phyloP scores from a whole-genome alignment of 2,888 invertebrate genomes.

The Chironomus riparius region DNA sequence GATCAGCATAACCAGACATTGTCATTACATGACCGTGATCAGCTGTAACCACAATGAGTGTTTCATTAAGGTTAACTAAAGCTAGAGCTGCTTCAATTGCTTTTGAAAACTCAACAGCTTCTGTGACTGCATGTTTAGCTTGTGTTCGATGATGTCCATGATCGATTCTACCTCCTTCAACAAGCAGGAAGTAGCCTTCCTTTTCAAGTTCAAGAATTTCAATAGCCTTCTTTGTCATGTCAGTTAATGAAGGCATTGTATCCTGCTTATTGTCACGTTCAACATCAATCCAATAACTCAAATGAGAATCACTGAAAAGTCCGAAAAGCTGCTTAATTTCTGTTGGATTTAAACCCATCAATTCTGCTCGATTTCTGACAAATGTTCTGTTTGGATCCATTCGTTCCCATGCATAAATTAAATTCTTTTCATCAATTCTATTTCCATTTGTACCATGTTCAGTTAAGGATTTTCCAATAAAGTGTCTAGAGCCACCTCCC shows the following conservation, averaged over 20 bases:
- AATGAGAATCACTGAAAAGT: conserved; percentile 43
- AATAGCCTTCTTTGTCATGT: conserved; percentile 67
- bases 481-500: conserved; percentile 38
- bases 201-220: conserved; percentile 52
- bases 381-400: conserved; percentile 38
- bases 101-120: conserved; percentile 64
- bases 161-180: conserved; percentile 66
- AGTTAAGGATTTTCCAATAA: conserved; percentile 31
- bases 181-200: conserved; percentile 67
- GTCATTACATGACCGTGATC: conserved; percentile 74
- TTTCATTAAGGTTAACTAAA: conserved; percentile 55
- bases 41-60: conserved; percentile 67
- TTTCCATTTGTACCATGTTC: conserved; percentile 33
- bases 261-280: conserved; percentile 32
- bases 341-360: conserved; percentile 36
- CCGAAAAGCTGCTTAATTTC: conserved; percentile 30
- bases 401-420: conserved; percentile 54
- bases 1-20: conserved; percentile 59
- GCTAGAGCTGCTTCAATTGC: conserved; percentile 55
- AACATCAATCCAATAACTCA: conserved; percentile 47
- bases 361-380: conserved; percentile 45
- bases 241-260: conserved; percentile 57
- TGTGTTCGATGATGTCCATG: conserved; percentile 59
- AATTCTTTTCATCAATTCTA: conserved; percentile 48
- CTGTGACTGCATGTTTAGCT: conserved; percentile 58